Evolutionary conservation across 2,888 invertebrate genomes (phyloP), one percentile per base, ranked within the genome.

Genomic region (Nephrotoma appendiculata): DNA sequence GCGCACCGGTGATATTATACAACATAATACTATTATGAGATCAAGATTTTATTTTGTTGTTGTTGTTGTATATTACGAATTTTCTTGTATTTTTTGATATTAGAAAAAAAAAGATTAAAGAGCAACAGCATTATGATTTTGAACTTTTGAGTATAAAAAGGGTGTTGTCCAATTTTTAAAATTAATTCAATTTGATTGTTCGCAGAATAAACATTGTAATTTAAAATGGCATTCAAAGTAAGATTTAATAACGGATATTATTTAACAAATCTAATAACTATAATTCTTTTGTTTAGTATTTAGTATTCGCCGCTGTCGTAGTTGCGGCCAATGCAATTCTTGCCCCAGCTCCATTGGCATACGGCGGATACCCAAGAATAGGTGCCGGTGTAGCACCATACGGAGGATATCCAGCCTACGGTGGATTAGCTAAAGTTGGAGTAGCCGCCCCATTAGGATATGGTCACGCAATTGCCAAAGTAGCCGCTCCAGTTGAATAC

Each of bases 401-500:
- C 11, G 83, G 83, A 41, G 83, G 83, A 41, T 83, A 83, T 83
- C 48, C 48, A 48, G 48, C 11, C 2, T 31, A 31, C 31, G 52
- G 52, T 15, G 52, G 52, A 15, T 6, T 52, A n/a, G 52, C 52
- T 52, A 52, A 52, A 52, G 52, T 90, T 87, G 90, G 87, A 41
- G 89, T 89, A 71, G 89, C 89, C 11, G 89, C 89, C 0, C 88
- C 89, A 5, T 6, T 6, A 6, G 19, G 19, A 84, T 84, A 84
- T 41, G 41, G 41, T 3, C 86, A 84, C 9, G 83, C 87, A 0
- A 85, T 85, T 19, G 71, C 71, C 5, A 71, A 71, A 31, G 71
- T 71, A 4, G 71, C 71, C n/a, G 71, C 71, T 2, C 71, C 71
- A 31, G 71, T 71, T 71, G 91, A 91, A 2, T 91, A 91, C 86